phyloP scores from a whole-genome alignment of 1,140 invertebrate species.

The Cotesia glomerata region DNA sequence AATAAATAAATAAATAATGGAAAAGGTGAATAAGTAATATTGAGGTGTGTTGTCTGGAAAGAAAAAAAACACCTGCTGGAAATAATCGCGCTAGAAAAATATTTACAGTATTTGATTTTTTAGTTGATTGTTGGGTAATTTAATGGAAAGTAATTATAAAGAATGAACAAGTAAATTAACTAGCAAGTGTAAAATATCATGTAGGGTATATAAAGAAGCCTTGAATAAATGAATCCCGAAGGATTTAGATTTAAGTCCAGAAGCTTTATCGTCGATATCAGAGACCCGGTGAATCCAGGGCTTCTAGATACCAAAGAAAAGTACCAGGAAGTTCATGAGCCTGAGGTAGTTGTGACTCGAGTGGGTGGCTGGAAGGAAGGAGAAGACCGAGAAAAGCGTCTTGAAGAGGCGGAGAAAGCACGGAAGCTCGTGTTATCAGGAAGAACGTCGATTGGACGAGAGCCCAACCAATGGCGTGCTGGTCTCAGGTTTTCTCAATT shows the following conservation, averaged over 20 bases:
- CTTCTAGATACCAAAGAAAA: background rate
- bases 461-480: conserved; percentile 53
- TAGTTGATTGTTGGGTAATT: too few relatives aligned
- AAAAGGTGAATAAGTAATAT: background rate
- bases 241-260: background rate
- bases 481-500: conserved; percentile 61
- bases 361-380: conserved; percentile 28
- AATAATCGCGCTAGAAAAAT: too few relatives aligned
- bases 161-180: background rate
- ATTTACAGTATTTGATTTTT: too few relatives aligned
- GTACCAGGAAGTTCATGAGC: too few relatives aligned
- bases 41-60: too few relatives aligned
- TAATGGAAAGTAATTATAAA: background rate
- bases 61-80: too few relatives aligned
- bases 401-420: conserved; percentile 60
- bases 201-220: background rate
- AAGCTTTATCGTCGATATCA: background rate
- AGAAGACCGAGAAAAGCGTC: conserved; percentile 41
- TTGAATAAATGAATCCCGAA: background rate
- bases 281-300: background rate
- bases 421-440: conserved; percentile 59
- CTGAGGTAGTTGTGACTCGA: background rate
- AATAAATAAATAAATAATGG: background rate
- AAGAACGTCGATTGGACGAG: conserved; percentile 55
- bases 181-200: background rate